phyloP scores from a whole-genome alignment of 2,797 vertebrate species.

The Bradypodion pumilum region DNA sequence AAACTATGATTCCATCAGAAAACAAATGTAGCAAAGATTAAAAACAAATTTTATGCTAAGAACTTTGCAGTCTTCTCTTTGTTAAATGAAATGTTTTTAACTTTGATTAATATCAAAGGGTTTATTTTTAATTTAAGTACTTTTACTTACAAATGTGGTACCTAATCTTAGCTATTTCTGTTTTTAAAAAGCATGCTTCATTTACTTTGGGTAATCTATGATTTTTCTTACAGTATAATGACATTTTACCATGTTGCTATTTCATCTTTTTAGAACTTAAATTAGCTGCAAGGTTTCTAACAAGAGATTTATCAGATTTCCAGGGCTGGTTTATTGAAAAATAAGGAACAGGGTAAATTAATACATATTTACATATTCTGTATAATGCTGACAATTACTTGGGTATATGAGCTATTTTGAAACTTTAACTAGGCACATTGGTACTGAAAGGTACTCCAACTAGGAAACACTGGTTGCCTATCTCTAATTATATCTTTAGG shows the following conservation, averaged over 20 bases:
- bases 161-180: not conserved
- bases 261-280: slow-evolving; percentile 20
- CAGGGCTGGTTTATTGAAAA: not conserved
- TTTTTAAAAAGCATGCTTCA: not conserved
- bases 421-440: not conserved
- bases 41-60: slow-evolving; percentile 15
- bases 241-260: not conserved
- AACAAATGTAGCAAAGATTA: slow-evolving; percentile 7
- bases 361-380: not conserved
- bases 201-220: slow-evolving; percentile 12
- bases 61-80: slow-evolving; percentile 19
- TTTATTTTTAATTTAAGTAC: not conserved
- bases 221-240: not conserved
- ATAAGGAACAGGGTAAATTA: not conserved
- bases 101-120: not conserved
- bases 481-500: too few species aligned
- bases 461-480: too few species aligned
- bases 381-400: not conserved
- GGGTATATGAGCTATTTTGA: not conserved
- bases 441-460: too few species aligned
- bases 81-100: not conserved
- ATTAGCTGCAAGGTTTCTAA: slow-evolving; percentile 11
- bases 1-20: slow-evolving; percentile 8
- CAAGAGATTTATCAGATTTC: not conserved
- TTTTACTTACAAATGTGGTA: not conserved